phyloP scores from a whole-genome alignment of 1,140 invertebrate genomes.

The Eriocheir sinensis region DNA sequence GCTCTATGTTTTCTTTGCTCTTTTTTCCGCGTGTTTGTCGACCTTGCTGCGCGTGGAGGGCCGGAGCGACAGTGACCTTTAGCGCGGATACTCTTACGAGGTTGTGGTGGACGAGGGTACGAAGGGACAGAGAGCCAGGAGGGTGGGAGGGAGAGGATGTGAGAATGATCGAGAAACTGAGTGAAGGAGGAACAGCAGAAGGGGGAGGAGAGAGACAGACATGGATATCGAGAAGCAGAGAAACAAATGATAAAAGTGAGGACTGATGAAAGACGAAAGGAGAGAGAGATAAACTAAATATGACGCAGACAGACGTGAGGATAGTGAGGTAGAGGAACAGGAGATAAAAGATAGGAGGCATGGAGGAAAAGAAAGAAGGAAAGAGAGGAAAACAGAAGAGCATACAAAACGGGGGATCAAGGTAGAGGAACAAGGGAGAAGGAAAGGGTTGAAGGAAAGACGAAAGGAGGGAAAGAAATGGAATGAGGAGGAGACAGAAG shows the following conservation, averaged over 20 bases:
- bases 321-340: background rate
- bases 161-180: background rate
- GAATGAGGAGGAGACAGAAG: background rate
- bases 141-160: background rate
- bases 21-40: too few species aligned
- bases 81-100: too few species aligned
- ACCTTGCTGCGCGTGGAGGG: too few species aligned
- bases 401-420: too few species aligned
- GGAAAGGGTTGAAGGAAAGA: background rate
- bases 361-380: background rate
- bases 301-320: background rate
- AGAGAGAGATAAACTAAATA: background rate
- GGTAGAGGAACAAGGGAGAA: background rate
- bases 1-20: too few species aligned
- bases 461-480: background rate
- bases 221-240: too few species aligned
- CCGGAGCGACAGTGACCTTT: too few species aligned
- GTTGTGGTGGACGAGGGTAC: background rate
- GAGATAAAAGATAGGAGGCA: background rate
- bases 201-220: background rate
- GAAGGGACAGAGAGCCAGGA: background rate
- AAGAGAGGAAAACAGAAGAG: background rate
- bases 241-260: too few species aligned
- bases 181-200: background rate
- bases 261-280: background rate